phyloP scores from a whole-genome alignment of 2,888 invertebrate genomes.

The Trichacis sp. region DNA sequence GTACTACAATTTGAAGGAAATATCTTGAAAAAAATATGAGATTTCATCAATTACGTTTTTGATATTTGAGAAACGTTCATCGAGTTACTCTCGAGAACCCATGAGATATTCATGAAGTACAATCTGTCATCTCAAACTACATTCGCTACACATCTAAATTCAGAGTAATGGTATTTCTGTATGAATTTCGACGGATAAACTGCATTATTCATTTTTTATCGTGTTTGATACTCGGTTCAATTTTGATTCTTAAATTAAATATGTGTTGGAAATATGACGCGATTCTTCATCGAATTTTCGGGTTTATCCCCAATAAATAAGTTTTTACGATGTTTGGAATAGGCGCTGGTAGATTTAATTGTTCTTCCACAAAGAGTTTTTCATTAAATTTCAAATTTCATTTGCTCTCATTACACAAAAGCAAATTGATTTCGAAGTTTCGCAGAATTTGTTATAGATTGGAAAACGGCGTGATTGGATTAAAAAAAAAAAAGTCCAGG shows the following conservation, averaged over 20 bases:
- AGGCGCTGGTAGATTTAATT: too few species aligned
- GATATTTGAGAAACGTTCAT: slow-evolving; percentile 14
- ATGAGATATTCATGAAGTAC: slow-evolving; percentile 27
- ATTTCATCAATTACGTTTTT: slow-evolving; percentile 19
- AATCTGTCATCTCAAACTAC: slow-evolving; percentile 14
- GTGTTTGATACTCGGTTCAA: not conserved
- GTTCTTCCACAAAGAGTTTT: too few species aligned
- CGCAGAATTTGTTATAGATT: too few species aligned
- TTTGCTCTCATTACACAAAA: too few species aligned
- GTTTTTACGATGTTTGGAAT: not conserved
- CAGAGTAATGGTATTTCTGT: slow-evolving; percentile 9
- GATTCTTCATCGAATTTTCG: not conserved
- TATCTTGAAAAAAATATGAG: not conserved
- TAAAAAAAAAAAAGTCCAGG: too few species aligned
- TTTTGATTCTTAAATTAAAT: not conserved
- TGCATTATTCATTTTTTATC: slow-evolving; percentile 12
- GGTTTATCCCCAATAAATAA: not conserved
- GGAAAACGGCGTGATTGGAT: too few species aligned
- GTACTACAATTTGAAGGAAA: not conserved
- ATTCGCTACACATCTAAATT: slow-evolving; percentile 18
- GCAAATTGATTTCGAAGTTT: too few species aligned
- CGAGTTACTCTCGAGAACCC: slow-evolving; percentile 13
- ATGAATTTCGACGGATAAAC: slow-evolving; percentile 14
- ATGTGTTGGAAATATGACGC: not conserved
- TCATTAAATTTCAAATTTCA: too few species aligned